Conservation (phyloP, 2,797 vertebrate species). For the Girardinus metallicus region DNA sequence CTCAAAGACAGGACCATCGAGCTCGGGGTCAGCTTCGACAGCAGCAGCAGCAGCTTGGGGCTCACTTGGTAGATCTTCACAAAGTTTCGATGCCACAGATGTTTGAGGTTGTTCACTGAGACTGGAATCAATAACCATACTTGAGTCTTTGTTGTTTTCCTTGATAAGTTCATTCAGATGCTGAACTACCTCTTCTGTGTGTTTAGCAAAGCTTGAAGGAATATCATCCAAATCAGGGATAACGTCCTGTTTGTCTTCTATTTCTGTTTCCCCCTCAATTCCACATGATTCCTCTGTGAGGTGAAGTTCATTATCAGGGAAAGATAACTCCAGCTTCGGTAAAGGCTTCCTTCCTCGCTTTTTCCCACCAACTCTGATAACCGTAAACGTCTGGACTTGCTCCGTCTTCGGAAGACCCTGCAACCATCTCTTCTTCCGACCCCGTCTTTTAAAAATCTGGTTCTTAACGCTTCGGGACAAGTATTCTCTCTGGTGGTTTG, state of each 20-base stretch:
- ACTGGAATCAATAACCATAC: neutral
- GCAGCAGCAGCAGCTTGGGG: conserved; percentile 20
- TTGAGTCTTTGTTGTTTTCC: conserved; percentile 27
- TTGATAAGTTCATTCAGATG: conserved; percentile 15
- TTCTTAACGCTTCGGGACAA: conserved; percentile 79
- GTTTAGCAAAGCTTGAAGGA: conserved; percentile 11
- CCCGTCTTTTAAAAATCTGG: conserved; percentile 79
- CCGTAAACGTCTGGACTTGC: conserved; percentile 40
- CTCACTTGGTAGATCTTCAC: conserved; percentile 12
- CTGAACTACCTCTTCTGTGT: conserved; percentile 8
- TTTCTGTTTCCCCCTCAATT: conserved; percentile 25
- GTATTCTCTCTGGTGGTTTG: conserved; percentile 76
- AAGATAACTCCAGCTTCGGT: conserved; percentile 73
- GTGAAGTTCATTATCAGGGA: conserved; percentile 80
- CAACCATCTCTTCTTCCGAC: conserved; percentile 80
- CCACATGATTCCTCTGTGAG: conserved; percentile 39
- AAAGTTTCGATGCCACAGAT: neutral
- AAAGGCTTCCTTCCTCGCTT: conserved; percentile 65
- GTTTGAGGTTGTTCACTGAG: conserved; percentile 7
- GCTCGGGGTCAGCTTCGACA: conserved; percentile 48
- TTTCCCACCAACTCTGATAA: conserved; percentile 53
- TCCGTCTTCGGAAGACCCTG: conserved; percentile 68
- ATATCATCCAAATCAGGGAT: conserved; percentile 40
- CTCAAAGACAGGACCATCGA: conserved; percentile 59
- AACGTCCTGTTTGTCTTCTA: conserved; percentile 8